phyloP scores from a whole-genome alignment of 2,888 invertebrate genomes.

The Sialis lutaria region DNA sequence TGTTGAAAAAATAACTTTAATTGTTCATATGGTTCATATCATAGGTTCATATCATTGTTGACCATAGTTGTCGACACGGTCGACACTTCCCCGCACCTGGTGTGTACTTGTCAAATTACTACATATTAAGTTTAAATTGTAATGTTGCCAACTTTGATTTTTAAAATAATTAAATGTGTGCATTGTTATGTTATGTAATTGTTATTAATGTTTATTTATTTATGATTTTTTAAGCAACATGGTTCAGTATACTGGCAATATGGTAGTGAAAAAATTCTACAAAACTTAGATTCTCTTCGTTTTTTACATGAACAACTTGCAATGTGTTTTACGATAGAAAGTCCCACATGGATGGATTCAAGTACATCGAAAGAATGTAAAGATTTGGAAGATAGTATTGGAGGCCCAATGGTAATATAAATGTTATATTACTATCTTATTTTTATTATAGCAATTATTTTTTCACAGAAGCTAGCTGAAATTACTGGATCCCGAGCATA shows the following conservation, averaged over 20 bases:
- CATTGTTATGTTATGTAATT: too few relatives aligned
- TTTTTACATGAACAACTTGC: constrained; percentile 72
- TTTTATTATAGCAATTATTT: constrained; percentile 6
- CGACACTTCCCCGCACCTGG: too few relatives aligned
- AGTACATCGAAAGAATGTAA: constrained; percentile 61
- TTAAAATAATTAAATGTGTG: too few relatives aligned
- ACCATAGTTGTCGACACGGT: too few relatives aligned
- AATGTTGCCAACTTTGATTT: too few relatives aligned
- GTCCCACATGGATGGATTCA: constrained; percentile 96
- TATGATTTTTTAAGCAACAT: constrained; percentile 59
- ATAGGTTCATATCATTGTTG: too few relatives aligned
- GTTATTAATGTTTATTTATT: neutral
- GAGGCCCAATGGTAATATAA: constrained; percentile 37
- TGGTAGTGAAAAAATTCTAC: constrained; percentile 47
- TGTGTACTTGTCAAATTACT: too few relatives aligned
- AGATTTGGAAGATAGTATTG: constrained; percentile 63
- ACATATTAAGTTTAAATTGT: too few relatives aligned
- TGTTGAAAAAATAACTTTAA: too few relatives aligned
- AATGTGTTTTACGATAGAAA: constrained; percentile 61
- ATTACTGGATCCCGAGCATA: constrained; percentile 77
- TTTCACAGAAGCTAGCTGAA: constrained; percentile 48
- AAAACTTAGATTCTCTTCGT: constrained; percentile 47
- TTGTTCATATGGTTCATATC: too few relatives aligned
- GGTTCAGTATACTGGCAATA: constrained; percentile 91
- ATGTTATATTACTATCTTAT: neutral